A percentile compares a stretch with the other conserved stretches of the same genome.
These are phyloP conservation scores for Cosmopolites sordidus DNA, from an alignment of 2,888 invertebrate species.

Conservation along the genomic window DNA sequence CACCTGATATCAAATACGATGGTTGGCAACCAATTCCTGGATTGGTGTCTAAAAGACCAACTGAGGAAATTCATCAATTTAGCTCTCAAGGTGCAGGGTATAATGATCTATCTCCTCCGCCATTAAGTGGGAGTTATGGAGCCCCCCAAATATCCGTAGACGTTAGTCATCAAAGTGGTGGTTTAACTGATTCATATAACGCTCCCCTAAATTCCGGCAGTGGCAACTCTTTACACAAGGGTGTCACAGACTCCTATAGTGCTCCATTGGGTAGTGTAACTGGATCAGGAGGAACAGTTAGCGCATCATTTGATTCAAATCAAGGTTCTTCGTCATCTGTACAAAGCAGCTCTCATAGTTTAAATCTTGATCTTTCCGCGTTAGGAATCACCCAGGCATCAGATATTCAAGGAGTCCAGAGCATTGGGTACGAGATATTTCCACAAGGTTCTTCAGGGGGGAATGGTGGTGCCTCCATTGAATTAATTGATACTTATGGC, in stretches of 20 bases:
- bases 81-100: conserved; percentile 45
- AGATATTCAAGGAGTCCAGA: conserved; percentile 46
- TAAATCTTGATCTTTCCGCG: conserved; percentile 24
- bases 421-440: conserved; percentile 47
- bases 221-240: conserved; percentile 30
- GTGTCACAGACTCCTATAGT: conserved; percentile 53
- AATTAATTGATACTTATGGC: conserved; percentile 37
- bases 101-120: conserved; percentile 40
- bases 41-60: conserved; percentile 47
- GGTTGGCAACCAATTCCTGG: conserved; percentile 86
- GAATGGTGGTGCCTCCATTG: conserved; percentile 14
- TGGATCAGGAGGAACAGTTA: conserved; percentile 44
- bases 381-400: conserved; percentile 29
- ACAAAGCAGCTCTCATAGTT: conserved; percentile 12
- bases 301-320: background rate
- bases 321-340: background rate
- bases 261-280: conserved; percentile 50
- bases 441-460: conserved; percentile 30
- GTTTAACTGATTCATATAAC: conserved; percentile 27
- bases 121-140: conserved; percentile 24
- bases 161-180: conserved; percentile 18
- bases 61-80: conserved; percentile 35
- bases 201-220: conserved; percentile 19
- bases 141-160: conserved; percentile 10
- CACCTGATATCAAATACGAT: conserved; percentile 72